These are phyloP conservation scores for Exaiptasia diaphana DNA, from an alignment of 64 coral and sea anemone species.

Conservation along the genomic window DNA sequence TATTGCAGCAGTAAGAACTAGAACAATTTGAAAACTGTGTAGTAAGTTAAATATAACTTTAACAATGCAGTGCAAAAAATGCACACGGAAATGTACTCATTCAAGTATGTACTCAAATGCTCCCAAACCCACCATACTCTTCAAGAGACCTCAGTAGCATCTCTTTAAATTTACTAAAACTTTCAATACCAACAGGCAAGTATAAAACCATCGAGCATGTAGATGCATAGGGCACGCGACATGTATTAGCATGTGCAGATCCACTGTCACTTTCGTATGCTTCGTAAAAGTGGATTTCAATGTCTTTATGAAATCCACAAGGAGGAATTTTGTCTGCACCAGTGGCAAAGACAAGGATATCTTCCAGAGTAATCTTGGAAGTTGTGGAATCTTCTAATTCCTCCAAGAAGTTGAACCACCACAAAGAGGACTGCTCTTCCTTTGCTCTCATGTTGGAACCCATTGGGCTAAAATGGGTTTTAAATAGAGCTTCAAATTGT, in stretches of 20 bases:
- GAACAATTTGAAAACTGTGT: not conserved
- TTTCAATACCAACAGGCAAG: slow-evolving; percentile 25
- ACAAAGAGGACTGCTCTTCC: slow-evolving; percentile 41
- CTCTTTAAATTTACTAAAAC: slow-evolving; percentile 4
- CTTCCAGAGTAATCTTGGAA: not conserved
- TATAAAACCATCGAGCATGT: slow-evolving; percentile 21
- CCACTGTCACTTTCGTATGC: not conserved
- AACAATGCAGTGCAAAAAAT: slow-evolving; percentile 3
- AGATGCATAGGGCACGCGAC: slow-evolving; percentile 27
- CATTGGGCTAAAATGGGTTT: not conserved
- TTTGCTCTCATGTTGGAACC: slow-evolving; percentile 44
- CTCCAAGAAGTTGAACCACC: slow-evolving; percentile 40
- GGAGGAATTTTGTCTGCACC: slow-evolving; percentile 45
- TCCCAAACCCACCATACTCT: slow-evolving; percentile 29
- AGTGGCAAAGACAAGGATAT: slow-evolving; percentile 41
- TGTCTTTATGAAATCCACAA: slow-evolving; percentile 58
- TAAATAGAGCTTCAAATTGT: slow-evolving; percentile 16
- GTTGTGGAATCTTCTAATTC: slow-evolving; percentile 5
- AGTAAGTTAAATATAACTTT: not conserved
- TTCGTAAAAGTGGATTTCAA: slow-evolving; percentile 9
- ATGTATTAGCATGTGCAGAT: slow-evolving; percentile 17
- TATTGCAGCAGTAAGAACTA: too few relatives aligned
- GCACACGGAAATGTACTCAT: slow-evolving; percentile 1
- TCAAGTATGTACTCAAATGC: not conserved
- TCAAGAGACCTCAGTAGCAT: slow-evolving; percentile 4